Evolutionary conservation across 2,113 vertebrate species (phyloP).

Genomic region (Albula goreensis): DNA sequence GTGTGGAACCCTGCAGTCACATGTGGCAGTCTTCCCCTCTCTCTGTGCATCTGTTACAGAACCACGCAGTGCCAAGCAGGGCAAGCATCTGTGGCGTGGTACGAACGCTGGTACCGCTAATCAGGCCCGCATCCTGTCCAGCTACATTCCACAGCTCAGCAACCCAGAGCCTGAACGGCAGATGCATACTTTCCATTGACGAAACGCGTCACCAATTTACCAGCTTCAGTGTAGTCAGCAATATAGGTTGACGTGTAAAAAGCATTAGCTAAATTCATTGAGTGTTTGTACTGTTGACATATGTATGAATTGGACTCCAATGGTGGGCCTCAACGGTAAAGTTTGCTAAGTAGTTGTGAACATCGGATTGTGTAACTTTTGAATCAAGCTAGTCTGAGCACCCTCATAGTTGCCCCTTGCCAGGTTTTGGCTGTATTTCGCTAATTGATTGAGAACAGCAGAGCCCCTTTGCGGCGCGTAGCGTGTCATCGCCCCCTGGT

Average conservation of each 20-base stretch:
- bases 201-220: too few relatives aligned
- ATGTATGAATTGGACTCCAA: too few relatives aligned
- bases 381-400: background rate
- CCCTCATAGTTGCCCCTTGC: background rate
- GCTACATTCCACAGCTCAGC: background rate
- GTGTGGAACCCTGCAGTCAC: too few relatives aligned
- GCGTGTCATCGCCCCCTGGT: background rate
- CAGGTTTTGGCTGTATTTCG: background rate
- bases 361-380: background rate
- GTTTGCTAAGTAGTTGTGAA: too few relatives aligned
- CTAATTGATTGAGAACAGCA: background rate
- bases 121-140: background rate
- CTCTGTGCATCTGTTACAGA: background rate
- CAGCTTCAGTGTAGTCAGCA: too few relatives aligned
- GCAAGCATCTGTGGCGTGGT: background rate
- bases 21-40: too few relatives aligned
- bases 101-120: background rate
- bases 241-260: too few relatives aligned
- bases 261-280: too few relatives aligned
- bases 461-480: background rate
- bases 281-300: too few relatives aligned
- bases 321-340: too few relatives aligned
- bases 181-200: too few relatives aligned
- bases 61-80: background rate
- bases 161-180: too few relatives aligned